Evolutionary conservation across 2,797 vertebrate species (phyloP).

Genomic region (Sebastes glaucus): DNA sequence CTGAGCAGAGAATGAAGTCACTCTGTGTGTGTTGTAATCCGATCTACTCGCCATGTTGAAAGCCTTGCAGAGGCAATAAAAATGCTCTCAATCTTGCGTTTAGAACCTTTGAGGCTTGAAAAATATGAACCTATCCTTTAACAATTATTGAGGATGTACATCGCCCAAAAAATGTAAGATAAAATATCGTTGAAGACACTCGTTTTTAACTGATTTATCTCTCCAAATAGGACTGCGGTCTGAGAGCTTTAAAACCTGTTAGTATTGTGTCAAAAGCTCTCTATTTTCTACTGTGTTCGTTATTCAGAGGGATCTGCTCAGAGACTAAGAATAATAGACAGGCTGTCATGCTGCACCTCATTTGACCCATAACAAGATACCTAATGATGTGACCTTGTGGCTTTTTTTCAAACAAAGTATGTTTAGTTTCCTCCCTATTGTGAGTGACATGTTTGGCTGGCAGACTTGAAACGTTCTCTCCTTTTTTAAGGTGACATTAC

Average conservation of each 20-base stretch:
- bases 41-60: too few relatives aligned
- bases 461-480: background rate
- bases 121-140: background rate
- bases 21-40: too few relatives aligned
- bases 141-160: background rate
- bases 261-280: background rate
- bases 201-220: background rate
- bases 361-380: constrained; percentile 12
- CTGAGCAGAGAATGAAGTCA: too few relatives aligned
- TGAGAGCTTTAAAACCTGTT: background rate
- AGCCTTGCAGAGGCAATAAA: too few relatives aligned
- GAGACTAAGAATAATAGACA: background rate
- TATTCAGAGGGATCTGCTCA: background rate
- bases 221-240: background rate
- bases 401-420: background rate
- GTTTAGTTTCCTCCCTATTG: background rate
- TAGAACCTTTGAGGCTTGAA: background rate
- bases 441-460: background rate
- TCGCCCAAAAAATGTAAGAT: background rate
- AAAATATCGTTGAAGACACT: too few relatives aligned
- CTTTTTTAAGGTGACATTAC: background rate
- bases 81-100: too few relatives aligned
- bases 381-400: constrained; percentile 8
- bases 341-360: constrained; percentile 10
- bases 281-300: background rate